Base-by-base conservation (phyloP, 2,113 vertebrate genomes). In the Hepsetus odoe region DNA sequence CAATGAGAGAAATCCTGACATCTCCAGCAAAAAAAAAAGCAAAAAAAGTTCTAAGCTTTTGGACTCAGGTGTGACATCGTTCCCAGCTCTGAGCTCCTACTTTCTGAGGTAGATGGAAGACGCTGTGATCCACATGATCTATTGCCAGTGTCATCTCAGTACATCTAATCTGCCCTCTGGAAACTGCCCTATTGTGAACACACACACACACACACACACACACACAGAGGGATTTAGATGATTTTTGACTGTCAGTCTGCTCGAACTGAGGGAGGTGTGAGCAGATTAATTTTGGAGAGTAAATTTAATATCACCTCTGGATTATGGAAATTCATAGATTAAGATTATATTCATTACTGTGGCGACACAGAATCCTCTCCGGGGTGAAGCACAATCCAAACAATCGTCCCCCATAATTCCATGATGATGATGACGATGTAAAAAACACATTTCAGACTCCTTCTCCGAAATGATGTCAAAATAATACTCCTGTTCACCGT, bases 281-380 rank as follows among this genome's bases (percentile, higher is more conserved):
- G 87, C 86, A 89, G 89, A 92, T 91, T 90, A 90, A 91, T 89
- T 89, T 87, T 89, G 87, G 88, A 89, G 85, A 85, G 87, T 84
- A 89, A 90, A 91, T 84, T 89, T 86, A 90, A 89, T 90, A 87
- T 90, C 89, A 90, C 87, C 85, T 75, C 76, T 56, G 89, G 90
- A 91, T 92, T 91, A 91, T 81, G 86, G 89, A 88, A 86, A 84
- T 88, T 88, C 87, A 84, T 32, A 87, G 90, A 90, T 90, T 91
- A 90, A 88, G 82, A 79, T 84, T 84, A 88, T 88, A 86, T 92
- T 74, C 30, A 55, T 46, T 46, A 64, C 55, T 56, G 20, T 33
- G 53, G 1, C 38, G 33, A 42, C 33, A 65, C 30, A 40, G 61
- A 62, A 79, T 40, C 69, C 28, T 65, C 33, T 66, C 64, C 66